These are phyloP conservation scores for Aphaenogaster rudis DNA, from an alignment of 1,140 invertebrate genomes.

Conservation along the genomic window DNA sequence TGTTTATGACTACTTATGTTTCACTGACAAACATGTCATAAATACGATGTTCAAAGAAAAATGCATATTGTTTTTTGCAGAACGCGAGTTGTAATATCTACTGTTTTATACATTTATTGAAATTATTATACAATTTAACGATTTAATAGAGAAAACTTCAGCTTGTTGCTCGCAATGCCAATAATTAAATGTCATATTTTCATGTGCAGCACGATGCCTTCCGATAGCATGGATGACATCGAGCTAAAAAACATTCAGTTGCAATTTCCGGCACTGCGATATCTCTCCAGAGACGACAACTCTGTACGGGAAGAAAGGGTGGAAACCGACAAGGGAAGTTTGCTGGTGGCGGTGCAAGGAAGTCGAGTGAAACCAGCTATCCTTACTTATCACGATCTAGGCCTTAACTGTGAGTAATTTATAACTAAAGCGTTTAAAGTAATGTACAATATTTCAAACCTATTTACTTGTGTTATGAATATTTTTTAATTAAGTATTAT, in stretches of 20 bases:
- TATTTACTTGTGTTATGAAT: background rate
- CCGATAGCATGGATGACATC: slow-evolving; percentile 97
- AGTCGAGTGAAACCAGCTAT: slow-evolving; percentile 96
- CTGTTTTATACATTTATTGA: background rate
- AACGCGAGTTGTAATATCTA: background rate
- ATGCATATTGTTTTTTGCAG: background rate
- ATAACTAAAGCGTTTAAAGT: background rate
- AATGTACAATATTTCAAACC: background rate
- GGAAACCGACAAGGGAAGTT: slow-evolving; percentile 94
- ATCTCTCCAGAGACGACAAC: slow-evolving; percentile 89
- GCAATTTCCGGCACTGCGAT: slow-evolving; percentile 92
- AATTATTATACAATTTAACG: background rate
- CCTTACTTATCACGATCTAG: slow-evolving; percentile 98
- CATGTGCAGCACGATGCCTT: slow-evolving; percentile 92
- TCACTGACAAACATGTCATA: background rate
- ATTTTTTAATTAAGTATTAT: background rate
- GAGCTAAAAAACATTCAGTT: slow-evolving; percentile 97
- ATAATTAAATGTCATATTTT: slow-evolving; percentile 61
- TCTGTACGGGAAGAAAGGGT: slow-evolving; percentile 93
- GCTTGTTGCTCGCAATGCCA: background rate
- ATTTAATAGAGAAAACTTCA: slow-evolving; percentile 9
- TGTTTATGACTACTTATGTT: background rate
- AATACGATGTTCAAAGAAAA: background rate
- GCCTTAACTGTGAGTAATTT: slow-evolving; percentile 94
- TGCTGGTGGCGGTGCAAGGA: slow-evolving; percentile 96